A percentile compares a stretch with the other conserved stretches of the same genome.
These are phyloP conservation scores for Chrysochloris asiatica DNA, from an alignment of 2,113 vertebrate species.

Conservation along the genomic window DNA sequence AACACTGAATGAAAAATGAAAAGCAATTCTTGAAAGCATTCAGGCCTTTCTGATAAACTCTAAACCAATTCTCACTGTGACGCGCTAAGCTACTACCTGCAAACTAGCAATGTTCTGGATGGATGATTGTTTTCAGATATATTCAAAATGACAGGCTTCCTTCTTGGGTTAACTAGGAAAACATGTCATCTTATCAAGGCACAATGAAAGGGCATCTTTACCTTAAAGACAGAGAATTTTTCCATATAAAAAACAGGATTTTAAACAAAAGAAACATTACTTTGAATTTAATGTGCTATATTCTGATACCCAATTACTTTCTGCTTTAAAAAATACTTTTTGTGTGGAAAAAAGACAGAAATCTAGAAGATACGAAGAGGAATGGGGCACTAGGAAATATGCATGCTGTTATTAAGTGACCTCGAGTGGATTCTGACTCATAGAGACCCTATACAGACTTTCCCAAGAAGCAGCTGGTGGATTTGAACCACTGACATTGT, in stretches of 20 bases:
- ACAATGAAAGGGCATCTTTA: conserved; percentile 60
- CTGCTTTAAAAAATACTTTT: not conserved
- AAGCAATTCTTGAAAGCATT: not conserved
- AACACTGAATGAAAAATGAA: not conserved
- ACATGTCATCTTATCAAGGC: conserved; percentile 32
- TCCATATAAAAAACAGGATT: not conserved
- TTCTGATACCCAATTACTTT: not conserved
- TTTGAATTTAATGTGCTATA: not conserved
- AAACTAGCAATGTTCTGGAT: conserved; percentile 33
- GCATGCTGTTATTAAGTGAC: no score
- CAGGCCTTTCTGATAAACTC: conserved; percentile 29
- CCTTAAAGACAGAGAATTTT: conserved; percentile 44
- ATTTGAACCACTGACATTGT: no score
- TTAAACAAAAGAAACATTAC: not conserved
- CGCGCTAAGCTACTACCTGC: conserved; percentile 37
- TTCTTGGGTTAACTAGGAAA: conserved; percentile 67
- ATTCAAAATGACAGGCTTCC: conserved; percentile 69
- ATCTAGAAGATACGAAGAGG: not conserved
- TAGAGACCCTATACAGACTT: no score
- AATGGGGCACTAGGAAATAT: not conserved
- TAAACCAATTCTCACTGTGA: conserved; percentile 8
- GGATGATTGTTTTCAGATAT: conserved; percentile 59
- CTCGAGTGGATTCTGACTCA: no score
- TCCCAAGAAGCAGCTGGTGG: no score
- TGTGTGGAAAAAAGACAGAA: not conserved